Evolutionary conservation across 2,113 vertebrate species (phyloP).

Genomic region (Callionymus lyra): DNA sequence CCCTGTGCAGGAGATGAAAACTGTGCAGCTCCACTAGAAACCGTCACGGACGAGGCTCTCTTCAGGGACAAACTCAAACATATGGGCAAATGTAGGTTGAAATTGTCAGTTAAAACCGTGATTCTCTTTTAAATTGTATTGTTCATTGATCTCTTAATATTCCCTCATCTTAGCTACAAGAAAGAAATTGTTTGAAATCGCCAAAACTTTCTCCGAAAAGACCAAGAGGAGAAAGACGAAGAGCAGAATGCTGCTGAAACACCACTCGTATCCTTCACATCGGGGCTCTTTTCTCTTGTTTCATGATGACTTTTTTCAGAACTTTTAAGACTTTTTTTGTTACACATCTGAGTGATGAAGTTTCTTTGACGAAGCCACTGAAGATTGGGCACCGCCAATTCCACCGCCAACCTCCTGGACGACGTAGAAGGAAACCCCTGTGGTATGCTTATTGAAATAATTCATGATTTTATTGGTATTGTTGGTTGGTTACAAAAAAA

Average conservation of each 20-base stretch:
- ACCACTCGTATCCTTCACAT: slow-evolving; percentile 84
- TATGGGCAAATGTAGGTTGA: slow-evolving; percentile 85
- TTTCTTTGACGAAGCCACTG: slow-evolving; percentile 29
- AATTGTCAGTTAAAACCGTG: background rate
- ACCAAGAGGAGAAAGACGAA: slow-evolving; percentile 91
- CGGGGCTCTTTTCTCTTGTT: too few species aligned
- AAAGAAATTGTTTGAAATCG: slow-evolving; percentile 94
- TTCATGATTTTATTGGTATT: too few species aligned
- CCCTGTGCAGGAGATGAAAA: slow-evolving; percentile 62
- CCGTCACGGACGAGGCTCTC: slow-evolving; percentile 86
- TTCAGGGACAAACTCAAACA: slow-evolving; percentile 96
- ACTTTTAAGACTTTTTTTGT: too few species aligned
- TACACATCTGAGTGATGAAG: background rate
- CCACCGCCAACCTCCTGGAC: slow-evolving; percentile 90
- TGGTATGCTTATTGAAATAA: slow-evolving; percentile 64
- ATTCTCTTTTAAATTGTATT: background rate
- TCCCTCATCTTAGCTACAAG: slow-evolving; percentile 73
- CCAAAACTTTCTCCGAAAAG: slow-evolving; percentile 91
- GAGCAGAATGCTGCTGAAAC: slow-evolving; percentile 81
- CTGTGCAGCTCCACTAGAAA: slow-evolving; percentile 63
- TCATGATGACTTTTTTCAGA: background rate
- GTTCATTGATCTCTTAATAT: background rate
- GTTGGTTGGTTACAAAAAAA: too few species aligned
- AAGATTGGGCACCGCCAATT: slow-evolving; percentile 82
- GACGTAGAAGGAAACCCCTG: slow-evolving; percentile 82